Evolutionary conservation across 2,888 invertebrate species (phyloP), one percentile per base, ranked within the genome.

Genomic region (Mesodorylaimus sp.): DNA sequence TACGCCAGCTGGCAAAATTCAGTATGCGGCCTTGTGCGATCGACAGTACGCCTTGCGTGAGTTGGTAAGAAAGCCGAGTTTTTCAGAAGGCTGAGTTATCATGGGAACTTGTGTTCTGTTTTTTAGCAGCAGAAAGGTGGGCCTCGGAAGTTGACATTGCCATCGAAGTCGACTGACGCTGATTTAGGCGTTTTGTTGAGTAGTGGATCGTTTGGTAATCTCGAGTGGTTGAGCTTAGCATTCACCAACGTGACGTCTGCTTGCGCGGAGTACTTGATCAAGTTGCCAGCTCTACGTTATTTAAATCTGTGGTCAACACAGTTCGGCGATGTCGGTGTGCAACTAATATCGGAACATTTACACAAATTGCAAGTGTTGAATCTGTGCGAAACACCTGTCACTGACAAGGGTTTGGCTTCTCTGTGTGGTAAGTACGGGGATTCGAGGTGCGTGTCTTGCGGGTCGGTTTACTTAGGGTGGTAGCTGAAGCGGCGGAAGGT

Each of bases 301-400:
- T 74, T 83, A 55, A 83, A 83, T 67, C 70, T 83, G 50, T 83
- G 83, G 83, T 80, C 81, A 5, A 83, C 83, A 2, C 76, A 82
- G 73, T 83, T 83, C 68, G 81, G 81, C 28, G 83, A 83, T 65
- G 73, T 75, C 46, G 83, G 83, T 21, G 69, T 83, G 41, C 78
- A 80, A 65, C 71, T 81, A 63, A 79, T 83, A 54, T 78, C 80
- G 13, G 83, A 83, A 62, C 81, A 83, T 64, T 71, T 83, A 50
- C 79, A 79, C 51, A 77, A 79, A 55, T 71, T 83, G 51, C 81
- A 83, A 66, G 81, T 81, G 28, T 73, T 83, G 45, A 83, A 83
- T 63, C 73, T 83, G 41, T 83, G 83, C 68, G 83, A 83, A 67
- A 83, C 83, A 3, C 81, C 79, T 0, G 80, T 83, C 39, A 80